phyloP scores from a whole-genome alignment of 2,888 invertebrate genomes.

The Heliconius charithonia region DNA sequence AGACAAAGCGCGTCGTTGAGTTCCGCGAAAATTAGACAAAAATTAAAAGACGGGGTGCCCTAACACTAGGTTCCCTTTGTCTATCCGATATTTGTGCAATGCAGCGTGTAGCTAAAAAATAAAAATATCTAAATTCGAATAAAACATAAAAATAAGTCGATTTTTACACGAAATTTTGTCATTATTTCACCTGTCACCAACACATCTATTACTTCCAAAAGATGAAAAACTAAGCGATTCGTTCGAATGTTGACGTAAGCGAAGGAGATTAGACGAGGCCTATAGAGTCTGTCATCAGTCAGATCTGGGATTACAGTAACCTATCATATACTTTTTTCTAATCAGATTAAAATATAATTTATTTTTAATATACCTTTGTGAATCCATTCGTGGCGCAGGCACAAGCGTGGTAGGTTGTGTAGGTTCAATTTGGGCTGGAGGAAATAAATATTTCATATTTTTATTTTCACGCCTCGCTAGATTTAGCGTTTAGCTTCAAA shows the following conservation, averaged over 20 bases:
- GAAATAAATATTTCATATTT: too few species aligned
- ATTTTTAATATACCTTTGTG: background rate
- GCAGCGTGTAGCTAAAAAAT: background rate
- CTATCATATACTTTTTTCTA: background rate
- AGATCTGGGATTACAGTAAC: background rate
- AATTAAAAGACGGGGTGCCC: background rate
- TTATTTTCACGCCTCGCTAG: too few species aligned
- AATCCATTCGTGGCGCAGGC: too few species aligned
- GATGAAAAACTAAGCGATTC: conserved; percentile 1
- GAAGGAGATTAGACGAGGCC: conserved; percentile 9
- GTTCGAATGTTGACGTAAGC: conserved; percentile 13
- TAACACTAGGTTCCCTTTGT: background rate
- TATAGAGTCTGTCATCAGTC: conserved; percentile 1
- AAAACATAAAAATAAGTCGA: background rate
- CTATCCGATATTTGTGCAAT: background rate
- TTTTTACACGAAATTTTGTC: background rate
- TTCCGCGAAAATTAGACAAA: too few species aligned
- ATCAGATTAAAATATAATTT: background rate
- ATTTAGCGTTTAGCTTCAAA: too few species aligned
- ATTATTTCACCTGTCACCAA: conserved; percentile 7
- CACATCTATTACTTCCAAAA: background rate
- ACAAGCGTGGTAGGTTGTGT: too few species aligned
- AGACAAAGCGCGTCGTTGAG: background rate
- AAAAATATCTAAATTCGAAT: background rate
- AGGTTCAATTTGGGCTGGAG: too few species aligned